phyloP scores from a whole-genome alignment of 2,888 invertebrate genomes.

The Cheilosia soror region DNA sequence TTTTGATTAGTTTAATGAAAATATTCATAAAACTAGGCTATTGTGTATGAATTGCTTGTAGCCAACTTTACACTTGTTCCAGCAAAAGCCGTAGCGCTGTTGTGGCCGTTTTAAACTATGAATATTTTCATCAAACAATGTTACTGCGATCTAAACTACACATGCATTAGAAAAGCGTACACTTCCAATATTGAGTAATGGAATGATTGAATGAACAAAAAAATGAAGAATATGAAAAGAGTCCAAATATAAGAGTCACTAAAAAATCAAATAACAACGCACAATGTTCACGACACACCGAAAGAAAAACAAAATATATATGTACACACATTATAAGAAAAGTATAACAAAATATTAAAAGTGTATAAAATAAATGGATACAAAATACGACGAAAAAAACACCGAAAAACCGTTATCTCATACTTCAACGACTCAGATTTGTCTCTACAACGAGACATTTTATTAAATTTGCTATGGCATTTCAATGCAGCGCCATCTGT shows the following conservation, averaged over 20 bases:
- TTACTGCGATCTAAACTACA: constrained; percentile 24
- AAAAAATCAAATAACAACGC: constrained; percentile 5
- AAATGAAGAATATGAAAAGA: constrained; percentile 45
- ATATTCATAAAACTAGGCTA: constrained; percentile 13
- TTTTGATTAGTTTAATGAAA: constrained; percentile 18
- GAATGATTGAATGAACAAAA: constrained; percentile 44
- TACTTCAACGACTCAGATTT: constrained; percentile 83
- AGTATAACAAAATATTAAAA: constrained; percentile 30
- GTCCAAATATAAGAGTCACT: not conserved
- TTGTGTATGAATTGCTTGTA: not conserved
- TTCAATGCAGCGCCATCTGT: constrained; percentile 60
- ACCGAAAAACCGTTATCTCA: constrained; percentile 76
- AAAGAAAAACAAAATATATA: constrained; percentile 50
- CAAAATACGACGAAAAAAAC: constrained; percentile 47
- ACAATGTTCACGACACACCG: constrained; percentile 39
- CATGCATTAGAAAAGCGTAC: constrained; percentile 60
- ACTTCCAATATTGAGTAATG: constrained; percentile 62
- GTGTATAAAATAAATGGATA: constrained; percentile 17
- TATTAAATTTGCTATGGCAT: constrained; percentile 68
- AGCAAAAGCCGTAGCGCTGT: not conserved
- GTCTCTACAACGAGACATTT: constrained; percentile 80
- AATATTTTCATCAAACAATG: constrained; percentile 32
- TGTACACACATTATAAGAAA: constrained; percentile 4
- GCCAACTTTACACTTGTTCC: not conserved
- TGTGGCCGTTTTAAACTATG: not conserved